These are phyloP conservation scores for Epinephelus cyanopodus DNA, from an alignment of 2,113 vertebrate species.

Conservation along the genomic window DNA sequence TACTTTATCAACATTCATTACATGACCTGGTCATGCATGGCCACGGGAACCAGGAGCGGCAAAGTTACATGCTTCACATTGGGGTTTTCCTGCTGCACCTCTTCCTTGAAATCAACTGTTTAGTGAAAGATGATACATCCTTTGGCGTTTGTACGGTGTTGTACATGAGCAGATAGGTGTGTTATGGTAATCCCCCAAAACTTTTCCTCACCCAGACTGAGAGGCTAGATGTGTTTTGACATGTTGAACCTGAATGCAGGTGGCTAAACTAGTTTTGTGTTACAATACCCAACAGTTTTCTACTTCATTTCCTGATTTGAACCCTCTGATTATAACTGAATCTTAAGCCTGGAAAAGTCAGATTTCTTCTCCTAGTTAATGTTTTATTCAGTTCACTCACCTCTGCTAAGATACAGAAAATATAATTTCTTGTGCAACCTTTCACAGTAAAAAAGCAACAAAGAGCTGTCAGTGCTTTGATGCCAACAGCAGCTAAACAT, in stretches of 20 bases:
- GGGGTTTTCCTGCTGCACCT: conserved; percentile 60
- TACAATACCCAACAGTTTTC: conserved; percentile 10
- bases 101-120: conserved; percentile 43
- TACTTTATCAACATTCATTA: conserved; percentile 85
- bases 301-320: conserved; percentile 17
- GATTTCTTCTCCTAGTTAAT: background rate
- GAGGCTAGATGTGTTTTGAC: conserved; percentile 10
- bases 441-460: conserved; percentile 3
- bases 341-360: background rate
- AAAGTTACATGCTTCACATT: conserved; percentile 63
- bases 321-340: background rate
- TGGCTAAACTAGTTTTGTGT: conserved; percentile 23
- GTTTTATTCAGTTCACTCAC: conserved; percentile 15
- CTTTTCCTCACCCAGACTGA: conserved; percentile 11
- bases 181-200: conserved; percentile 69
- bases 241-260: conserved; percentile 39
- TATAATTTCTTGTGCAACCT: background rate
- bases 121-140: conserved; percentile 46
- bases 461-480: background rate
- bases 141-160: background rate
- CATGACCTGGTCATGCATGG: conserved; percentile 78
- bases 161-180: background rate
- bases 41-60: conserved; percentile 44
- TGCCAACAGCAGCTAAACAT: conserved; percentile 61
- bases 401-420: conserved; percentile 3